Evolutionary conservation across 2,888 invertebrate species (phyloP), one percentile per base, ranked within the genome.

Genomic region (Cephalotes varians): DNA sequence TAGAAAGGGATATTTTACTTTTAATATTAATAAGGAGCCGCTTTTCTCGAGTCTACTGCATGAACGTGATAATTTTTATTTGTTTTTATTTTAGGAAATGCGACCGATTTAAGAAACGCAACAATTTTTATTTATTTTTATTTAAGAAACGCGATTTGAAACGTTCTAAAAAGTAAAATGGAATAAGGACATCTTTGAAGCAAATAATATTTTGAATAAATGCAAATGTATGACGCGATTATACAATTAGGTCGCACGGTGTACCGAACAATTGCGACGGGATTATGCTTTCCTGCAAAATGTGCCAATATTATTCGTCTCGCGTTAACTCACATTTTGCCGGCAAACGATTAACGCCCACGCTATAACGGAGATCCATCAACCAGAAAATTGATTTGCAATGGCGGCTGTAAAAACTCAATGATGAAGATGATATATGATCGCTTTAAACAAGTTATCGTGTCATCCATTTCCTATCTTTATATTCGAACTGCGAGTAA

Each of bases 311-410:
- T 51, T 10, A 31, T 44, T n/a, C 51, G 67, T 40, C 21, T 54
- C 54, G 40, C 76, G 25, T 74, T 74, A 47, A 25, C 37, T 51
- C 37, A 49, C 28, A 31, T 69, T 77, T 71, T 79, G 44, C 71
- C 44, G 71, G 71, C 44, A 56, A 71, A 71, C 77, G 77, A 71
- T 79, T 79, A 79, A 79, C 77, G 71, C 77, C 77, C 12, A 71
- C 77, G 44, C 12, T 12, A 56, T 71, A 71, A 79, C 71, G 71
- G 56, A 56, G 77, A 56, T 79, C 54, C 56, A 56, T 56, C 77
- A 71, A 79, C n/a, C 31, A 79, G 54, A 77, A 77, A 77, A 77
- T 77, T 77, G 77, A 77, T 77, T 69, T 69, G 54, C 77, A 54
- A 40, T 54, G 31, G 18, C 69, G 31, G 40, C n/a, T 28, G 40